A percentile compares a stretch with the other conserved stretches of the same genome.
These are phyloP conservation scores for Alosa alosa DNA, from an alignment of 2,113 vertebrate genomes.

Conservation along the genomic window DNA sequence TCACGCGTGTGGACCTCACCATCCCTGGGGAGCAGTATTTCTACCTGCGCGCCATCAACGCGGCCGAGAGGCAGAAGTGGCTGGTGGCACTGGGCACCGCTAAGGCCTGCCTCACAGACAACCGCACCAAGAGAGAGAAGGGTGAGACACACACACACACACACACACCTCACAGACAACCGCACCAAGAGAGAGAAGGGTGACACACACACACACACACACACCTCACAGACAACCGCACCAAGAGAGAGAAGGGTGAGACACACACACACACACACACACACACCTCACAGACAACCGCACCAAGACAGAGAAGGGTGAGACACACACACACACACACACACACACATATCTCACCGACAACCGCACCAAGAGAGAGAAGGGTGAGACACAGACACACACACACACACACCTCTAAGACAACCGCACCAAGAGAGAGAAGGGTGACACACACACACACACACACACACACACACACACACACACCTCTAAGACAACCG, in stretches of 20 bases:
- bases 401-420: no score
- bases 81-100: slow-evolving; percentile 91
- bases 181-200: not conserved
- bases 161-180: not conserved
- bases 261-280: not conserved
- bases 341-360: slow-evolving; percentile 75
- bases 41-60: slow-evolving; percentile 92
- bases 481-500: not conserved
- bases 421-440: slow-evolving; percentile 91
- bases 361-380: slow-evolving; percentile 91
- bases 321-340: not conserved
- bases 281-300: not conserved
- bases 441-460: slow-evolving; percentile 74
- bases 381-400: slow-evolving; percentile 72
- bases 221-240: not conserved
- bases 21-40: slow-evolving; percentile 97
- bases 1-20: slow-evolving; percentile 89
- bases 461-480: slow-evolving; percentile 11
- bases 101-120: slow-evolving; percentile 95
- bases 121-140: slow-evolving; percentile 92
- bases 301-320: not conserved
- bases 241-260: not conserved
- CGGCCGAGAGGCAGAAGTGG: slow-evolving; percentile 94
- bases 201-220: not conserved
- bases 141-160: slow-evolving; percentile 67